Base-by-base conservation (phyloP, 2,113 vertebrate genomes). In the Conger conger region DNA sequence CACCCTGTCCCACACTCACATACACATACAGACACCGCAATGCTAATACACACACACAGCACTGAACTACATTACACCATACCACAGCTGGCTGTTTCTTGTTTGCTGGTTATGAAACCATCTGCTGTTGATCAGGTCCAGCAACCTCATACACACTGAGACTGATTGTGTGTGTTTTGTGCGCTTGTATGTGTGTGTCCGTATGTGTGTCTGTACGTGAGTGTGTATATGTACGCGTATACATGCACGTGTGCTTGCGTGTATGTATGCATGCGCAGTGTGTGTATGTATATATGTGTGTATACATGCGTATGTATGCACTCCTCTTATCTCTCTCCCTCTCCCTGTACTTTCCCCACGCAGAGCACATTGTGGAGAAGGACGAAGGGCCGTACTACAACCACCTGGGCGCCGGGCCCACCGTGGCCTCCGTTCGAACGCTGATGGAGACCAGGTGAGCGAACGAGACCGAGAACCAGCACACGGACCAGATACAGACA, bases 331-430 rank as follows among this genome's bases (percentile, higher is more conserved):
- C 27, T 76, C 18, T 37, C 54, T 80, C 30, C 68, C 9, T 88
- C 27, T 88, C 3, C 86, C 23, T 79, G 23, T 84, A 42, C n/a
- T 50, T 80, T 37, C 42, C 85, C 23, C 38, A 2, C 37, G 84
- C 91, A 99, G 98, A 98, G 87, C 97, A 99, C 95, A 96, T 98
- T 0, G 90, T 96, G 89, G 98, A 99, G 93, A 99, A 99, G 93
- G 98, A 99, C 1, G 98, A 99, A 93, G 98, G 98, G 30, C 98
- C 98, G 0, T 99, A 99, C 88, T 99, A 99, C 91, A 99, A 98
- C 87, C 98, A 99, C 92, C 94, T 99, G 92, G 98, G 98, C 90
- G 96, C 98, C 1, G 98, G 98, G 88, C 98, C 97, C 85, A 97
- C 96, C 0, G 96, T 99, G 35, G 95, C 96, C 2, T 97, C 98